phyloP scores from a whole-genome alignment of 2,113 vertebrate species.

The Tinamus guttatus region DNA sequence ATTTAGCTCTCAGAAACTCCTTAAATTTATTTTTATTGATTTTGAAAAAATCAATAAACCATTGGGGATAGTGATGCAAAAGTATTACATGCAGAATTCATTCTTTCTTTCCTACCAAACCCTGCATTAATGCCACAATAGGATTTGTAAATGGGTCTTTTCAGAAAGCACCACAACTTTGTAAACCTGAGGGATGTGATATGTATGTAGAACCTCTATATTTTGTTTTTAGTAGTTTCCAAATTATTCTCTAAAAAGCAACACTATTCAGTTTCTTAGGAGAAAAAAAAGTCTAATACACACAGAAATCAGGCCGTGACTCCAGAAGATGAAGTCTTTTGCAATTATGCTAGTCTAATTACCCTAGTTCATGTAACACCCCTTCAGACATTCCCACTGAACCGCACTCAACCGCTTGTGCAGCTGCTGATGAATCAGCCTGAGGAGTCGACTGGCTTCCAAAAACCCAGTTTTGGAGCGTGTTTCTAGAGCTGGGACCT shows the following conservation, averaged over 20 bases:
- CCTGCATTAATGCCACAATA: background rate
- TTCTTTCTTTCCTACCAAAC: background rate
- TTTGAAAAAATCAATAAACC: background rate
- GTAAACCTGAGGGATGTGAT: background rate
- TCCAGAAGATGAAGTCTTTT: slow-evolving; percentile 8
- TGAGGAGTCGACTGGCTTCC: background rate
- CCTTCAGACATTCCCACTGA: background rate
- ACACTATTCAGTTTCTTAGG: background rate
- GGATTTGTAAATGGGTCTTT: background rate
- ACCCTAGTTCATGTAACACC: background rate
- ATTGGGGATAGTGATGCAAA: background rate
- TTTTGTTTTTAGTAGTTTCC: background rate
- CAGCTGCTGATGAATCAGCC: slow-evolving; percentile 63
- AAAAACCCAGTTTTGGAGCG: background rate
- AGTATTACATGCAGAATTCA: background rate
- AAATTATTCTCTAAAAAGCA: background rate
- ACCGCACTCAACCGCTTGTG: background rate
- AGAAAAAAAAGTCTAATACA: background rate
- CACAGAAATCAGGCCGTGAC: background rate
- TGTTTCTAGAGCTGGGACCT: background rate
- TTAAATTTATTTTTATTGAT: background rate
- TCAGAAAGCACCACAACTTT: background rate
- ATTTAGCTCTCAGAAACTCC: background rate
- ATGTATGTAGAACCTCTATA: background rate
- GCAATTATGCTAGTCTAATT: background rate